phyloP scores from a whole-genome alignment of 35 echinoderm and acorn worm species.

The Strongylocentrotus purpuratus region DNA sequence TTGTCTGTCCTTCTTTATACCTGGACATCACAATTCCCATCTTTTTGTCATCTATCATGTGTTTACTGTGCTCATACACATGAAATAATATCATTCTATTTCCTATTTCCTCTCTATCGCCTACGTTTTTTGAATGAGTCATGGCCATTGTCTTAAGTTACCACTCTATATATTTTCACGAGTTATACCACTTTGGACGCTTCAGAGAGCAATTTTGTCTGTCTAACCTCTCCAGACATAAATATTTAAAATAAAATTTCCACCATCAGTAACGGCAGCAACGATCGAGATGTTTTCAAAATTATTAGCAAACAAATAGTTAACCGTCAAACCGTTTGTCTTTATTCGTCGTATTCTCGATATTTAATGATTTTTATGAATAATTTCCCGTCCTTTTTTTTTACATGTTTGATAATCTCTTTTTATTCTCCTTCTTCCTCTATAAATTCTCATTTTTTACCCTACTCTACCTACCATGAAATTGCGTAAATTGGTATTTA shows the following conservation, averaged over 20 bases:
- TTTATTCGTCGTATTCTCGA: neutral
- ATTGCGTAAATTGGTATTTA: too few species aligned
- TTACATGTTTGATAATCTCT: neutral
- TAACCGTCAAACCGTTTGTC: neutral
- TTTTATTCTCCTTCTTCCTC: too few species aligned
- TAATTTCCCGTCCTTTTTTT: neutral
- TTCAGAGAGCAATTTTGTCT: neutral
- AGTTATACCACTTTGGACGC: neutral
- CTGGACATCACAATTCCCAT: neutral
- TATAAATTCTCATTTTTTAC: too few species aligned
- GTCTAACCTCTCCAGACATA: neutral
- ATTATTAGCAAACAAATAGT: too few species aligned
- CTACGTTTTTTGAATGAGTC: neutral
- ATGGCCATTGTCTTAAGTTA: neutral
- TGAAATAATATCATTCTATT: neutral
- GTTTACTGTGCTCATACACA: too few species aligned
- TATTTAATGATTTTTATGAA: neutral
- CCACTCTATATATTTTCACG: neutral
- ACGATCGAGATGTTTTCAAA: too few species aligned
- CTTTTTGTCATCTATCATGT: neutral
- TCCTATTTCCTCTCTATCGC: neutral
- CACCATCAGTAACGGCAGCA: neutral
- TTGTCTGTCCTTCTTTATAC: neutral
- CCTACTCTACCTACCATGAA: too few species aligned
- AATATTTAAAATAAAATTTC: neutral